Base-by-base conservation (phyloP, 53 echinoderm and acorn worm genomes). In the Arbacia lixula region DNA sequence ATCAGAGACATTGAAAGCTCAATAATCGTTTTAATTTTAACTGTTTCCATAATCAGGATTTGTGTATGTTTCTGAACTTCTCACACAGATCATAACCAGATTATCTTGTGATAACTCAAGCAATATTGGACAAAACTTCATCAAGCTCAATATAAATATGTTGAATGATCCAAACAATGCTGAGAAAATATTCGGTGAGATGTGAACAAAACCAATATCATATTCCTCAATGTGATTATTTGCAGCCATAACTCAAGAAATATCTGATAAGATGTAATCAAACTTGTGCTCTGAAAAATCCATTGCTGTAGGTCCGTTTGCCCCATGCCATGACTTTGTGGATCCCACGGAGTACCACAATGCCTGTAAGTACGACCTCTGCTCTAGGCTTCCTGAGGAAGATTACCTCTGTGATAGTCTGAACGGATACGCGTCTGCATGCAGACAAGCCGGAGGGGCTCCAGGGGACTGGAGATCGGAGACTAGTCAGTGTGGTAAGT, bases 341-440 rank as follows among this genome's bases (percentile, higher is more conserved):
- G 90, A 92, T 58, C 92, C 95, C 20, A 12, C 14, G 5, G 81
- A 82, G 16, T 95, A 90, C 56, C 87, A 88, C 21, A 85, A 76
- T 6, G 88, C 95, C 4, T 95, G 95, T 32, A 76, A 90, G 62
- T 95, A 90, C 78, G 95, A 95, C 83, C 83, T 95, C 29, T 95
- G 95, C 52, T 75, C 87, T 69, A 92, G 91, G 12, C 43, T 69
- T 14, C 69, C 69, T 12, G 88, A 89, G 36, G 91, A 95, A 16
- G 83, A 85, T 5, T 53, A 83, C 11, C 73, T 90, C 12, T 95
- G 95, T 65, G 90, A 95, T 84, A 92, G 88, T 52, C 49, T 95
- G 64, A 66, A 87, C 64, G 79, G 76, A n/a, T 95, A 92, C 46
- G 95, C 90, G 8, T n/a, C 79, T 32, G 90, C 83, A 14, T 95